Conservation (phyloP, 2,888 invertebrate species). For the Spialia ferax region DNA sequence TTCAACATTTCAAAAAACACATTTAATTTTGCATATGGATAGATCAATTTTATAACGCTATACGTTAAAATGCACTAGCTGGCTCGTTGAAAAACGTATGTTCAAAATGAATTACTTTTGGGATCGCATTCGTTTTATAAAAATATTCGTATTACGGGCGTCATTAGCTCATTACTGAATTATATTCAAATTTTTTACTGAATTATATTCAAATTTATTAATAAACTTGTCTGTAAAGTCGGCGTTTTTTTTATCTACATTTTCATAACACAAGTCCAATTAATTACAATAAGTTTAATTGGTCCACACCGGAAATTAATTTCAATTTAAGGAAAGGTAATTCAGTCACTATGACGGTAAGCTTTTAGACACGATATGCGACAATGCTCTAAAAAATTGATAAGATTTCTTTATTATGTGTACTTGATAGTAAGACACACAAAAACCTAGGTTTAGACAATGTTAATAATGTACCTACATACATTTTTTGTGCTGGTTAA, state of each 20-base stretch:
- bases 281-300: constrained; percentile 42
- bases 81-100: neutral
- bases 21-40: neutral
- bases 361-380: neutral
- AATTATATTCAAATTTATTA: neutral
- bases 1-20: neutral
- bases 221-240: neutral
- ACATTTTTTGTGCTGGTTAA: constrained; percentile 3
- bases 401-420: neutral
- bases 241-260: neutral
- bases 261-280: constrained; percentile 20
- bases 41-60: neutral
- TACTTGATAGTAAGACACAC: neutral
- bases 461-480: neutral
- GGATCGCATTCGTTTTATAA: neutral
- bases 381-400: neutral
- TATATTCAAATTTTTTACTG: neutral
- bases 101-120: constrained; percentile 1
- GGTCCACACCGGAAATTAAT: constrained; percentile 57
- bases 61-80: neutral
- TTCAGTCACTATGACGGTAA: neutral
- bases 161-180: neutral
- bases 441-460: neutral
- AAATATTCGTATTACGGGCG: neutral
- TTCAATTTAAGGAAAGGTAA: neutral